Base-by-base conservation (phyloP, 2,888 invertebrate species). In the Sphaerophoria taeniata region DNA sequence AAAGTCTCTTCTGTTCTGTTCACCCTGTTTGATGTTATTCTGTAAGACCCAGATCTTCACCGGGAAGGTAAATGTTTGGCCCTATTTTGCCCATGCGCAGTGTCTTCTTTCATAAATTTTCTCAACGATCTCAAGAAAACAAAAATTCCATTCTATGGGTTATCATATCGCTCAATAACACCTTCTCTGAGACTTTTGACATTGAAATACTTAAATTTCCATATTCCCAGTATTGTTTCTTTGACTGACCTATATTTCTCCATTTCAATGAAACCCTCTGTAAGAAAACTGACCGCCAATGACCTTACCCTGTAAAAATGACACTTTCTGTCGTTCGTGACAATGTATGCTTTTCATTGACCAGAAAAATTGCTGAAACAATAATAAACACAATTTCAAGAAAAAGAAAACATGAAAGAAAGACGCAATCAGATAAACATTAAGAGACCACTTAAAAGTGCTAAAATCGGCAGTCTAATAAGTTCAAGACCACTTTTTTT, bases 401-500 rank as follows among this genome's bases (percentile, higher is more conserved):
- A 47, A 43, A 75, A 78, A 45, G n/a, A 60, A 60, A 51, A 16
- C 67, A 9, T 0, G 14, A 53, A 39, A 33, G 43, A 36, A 14
- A 45, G 12, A 45, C 34, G 47, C 49, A 55, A 51, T 45, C 67
- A n/a, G n/a, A 60, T 71, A 12, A 16, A 72, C 31, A n/a, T 24
- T 33, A 55, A 39, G 63, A 43, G 43, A 9, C 43, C 12, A 43
- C 43, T 43, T 43, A 24, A 47, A 56, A 61, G 16, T 55, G 47
- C 39, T 55, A 36, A 39, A 63, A 49, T 56, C 49, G 34, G 9
- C 53, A 61, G 36, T 16, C 47, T 70, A 75, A 78, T 83, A 70
- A 73, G 78, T 78, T 83, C 78, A 83, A 83, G 82, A 83, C 63
- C 82, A 78, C 24, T 24, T 24, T 55, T 63, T 47, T 39, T 61